These are phyloP conservation scores for Smutsia gigantea DNA, from an alignment of 2,797 vertebrate genomes.

Conservation along the genomic window DNA sequence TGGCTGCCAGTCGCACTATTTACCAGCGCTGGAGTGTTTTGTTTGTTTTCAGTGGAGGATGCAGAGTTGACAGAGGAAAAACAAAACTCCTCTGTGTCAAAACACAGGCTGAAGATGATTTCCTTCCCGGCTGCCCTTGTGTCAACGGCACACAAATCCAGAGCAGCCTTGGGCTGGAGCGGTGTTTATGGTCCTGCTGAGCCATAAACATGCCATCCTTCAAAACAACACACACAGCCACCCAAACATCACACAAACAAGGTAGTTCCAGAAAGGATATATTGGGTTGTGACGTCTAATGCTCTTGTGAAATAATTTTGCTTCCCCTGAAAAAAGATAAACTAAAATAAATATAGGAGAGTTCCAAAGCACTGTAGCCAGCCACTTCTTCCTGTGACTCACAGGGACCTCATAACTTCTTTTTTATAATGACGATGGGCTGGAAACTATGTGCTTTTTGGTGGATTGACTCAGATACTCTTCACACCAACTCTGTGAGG, in stretches of 20 bases:
- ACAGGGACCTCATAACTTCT: not conserved
- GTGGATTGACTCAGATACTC: not conserved
- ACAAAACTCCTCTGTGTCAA: conserved; percentile 60
- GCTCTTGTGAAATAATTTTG: conserved; percentile 35
- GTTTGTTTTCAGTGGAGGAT: conserved; percentile 56
- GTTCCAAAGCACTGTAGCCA: conserved; percentile 19
- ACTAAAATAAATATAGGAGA: conserved; percentile 66
- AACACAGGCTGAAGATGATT: conserved; percentile 52
- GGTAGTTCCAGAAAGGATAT: conserved; percentile 41
- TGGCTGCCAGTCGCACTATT: conserved; percentile 50
- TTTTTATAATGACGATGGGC: not conserved
- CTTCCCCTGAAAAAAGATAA: conserved; percentile 67
- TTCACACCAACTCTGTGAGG: not conserved
- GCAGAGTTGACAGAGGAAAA: conserved; percentile 60
- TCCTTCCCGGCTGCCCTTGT: conserved; percentile 41
- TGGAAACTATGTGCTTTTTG: not conserved
- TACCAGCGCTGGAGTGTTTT: not conserved
- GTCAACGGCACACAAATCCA: not conserved
- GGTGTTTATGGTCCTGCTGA: not conserved
- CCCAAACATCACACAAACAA: not conserved
- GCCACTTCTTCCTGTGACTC: conserved; percentile 62
- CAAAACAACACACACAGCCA: not conserved
- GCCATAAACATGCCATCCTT: conserved; percentile 12
- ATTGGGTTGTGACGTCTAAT: not conserved
- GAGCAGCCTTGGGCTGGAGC: not conserved